phyloP scores from a whole-genome alignment of 2,888 invertebrate genomes.

The Dioctria rufipes region DNA sequence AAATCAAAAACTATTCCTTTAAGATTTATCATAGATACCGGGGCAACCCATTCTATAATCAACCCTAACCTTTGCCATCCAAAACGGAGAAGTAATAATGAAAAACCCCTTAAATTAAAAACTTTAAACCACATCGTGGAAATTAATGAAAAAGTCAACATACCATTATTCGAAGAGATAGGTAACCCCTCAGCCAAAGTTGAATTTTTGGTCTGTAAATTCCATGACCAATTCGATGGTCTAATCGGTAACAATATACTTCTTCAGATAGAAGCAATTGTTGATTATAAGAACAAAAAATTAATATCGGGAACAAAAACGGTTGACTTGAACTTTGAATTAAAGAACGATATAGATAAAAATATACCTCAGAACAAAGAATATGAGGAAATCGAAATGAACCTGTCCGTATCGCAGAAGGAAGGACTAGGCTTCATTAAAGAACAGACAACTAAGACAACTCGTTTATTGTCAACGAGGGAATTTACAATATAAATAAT shows the following conservation, averaged over 20 bases:
- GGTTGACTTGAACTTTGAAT: neutral
- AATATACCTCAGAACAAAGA: neutral
- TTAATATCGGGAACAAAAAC: neutral
- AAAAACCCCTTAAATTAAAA: neutral
- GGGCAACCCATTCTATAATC: neutral
- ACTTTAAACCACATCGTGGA: neutral
- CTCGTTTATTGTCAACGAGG: neutral
- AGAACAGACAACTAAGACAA: neutral
- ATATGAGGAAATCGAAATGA: neutral
- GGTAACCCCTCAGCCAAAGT: neutral
- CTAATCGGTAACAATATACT: conserved; percentile 20
- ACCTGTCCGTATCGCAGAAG: neutral
- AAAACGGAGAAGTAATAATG: neutral
- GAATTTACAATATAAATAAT: neutral
- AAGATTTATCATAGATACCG: conserved; percentile 8
- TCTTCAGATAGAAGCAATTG: neutral
- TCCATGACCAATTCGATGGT: conserved; percentile 9
- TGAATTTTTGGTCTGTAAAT: neutral
- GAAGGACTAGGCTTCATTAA: neutral
- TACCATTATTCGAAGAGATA: neutral
- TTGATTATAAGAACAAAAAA: neutral
- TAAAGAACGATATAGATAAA: neutral
- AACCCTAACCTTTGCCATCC: neutral
- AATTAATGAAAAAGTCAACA: neutral
- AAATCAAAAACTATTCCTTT: neutral